A percentile compares a stretch with the other conserved stretches of the same genome.
phyloP scores from a whole-genome alignment of 2,113 vertebrate species.

The Nesoenas mayeri region DNA sequence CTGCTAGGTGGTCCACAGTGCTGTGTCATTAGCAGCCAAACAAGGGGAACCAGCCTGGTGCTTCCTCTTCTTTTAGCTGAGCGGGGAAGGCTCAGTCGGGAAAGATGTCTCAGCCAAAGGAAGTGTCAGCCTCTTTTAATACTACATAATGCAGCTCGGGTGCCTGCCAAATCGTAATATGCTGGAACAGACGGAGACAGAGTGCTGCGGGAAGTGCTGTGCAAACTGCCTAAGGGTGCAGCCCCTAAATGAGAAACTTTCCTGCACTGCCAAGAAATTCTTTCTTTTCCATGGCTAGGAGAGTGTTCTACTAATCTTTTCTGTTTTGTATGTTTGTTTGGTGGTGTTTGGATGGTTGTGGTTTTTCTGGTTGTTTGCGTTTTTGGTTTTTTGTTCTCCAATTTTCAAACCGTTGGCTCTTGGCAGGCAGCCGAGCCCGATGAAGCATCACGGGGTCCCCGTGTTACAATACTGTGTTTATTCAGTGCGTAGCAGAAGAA shows the following conservation, averaged over 20 bases:
- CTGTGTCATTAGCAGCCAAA: slow-evolving; percentile 29
- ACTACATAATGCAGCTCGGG: slow-evolving; percentile 1
- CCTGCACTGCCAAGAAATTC: neutral
- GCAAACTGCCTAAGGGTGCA: neutral
- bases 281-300: neutral
- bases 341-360: no score
- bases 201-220: neutral
- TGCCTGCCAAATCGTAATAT: neutral
- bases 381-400: rapidly evolving
- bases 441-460: neutral
- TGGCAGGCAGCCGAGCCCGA: slow-evolving; percentile 35
- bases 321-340: neutral
- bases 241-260: neutral
- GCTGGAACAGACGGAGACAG: slow-evolving; percentile 27
- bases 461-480: neutral
- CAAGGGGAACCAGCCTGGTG: slow-evolving; percentile 29
- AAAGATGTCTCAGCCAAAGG: slow-evolving; percentile 33
- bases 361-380: no score
- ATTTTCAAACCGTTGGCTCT: neutral
- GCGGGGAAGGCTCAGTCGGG: neutral
- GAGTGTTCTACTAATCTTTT: neutral
- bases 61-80: slow-evolving; percentile 40
- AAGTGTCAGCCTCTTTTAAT: slow-evolving; percentile 41
- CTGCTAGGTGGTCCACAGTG: neutral
- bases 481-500: slow-evolving; percentile 23